Base-by-base conservation (phyloP, 2,797 vertebrate genomes). In the Oreonectes daqikongensis region DNA sequence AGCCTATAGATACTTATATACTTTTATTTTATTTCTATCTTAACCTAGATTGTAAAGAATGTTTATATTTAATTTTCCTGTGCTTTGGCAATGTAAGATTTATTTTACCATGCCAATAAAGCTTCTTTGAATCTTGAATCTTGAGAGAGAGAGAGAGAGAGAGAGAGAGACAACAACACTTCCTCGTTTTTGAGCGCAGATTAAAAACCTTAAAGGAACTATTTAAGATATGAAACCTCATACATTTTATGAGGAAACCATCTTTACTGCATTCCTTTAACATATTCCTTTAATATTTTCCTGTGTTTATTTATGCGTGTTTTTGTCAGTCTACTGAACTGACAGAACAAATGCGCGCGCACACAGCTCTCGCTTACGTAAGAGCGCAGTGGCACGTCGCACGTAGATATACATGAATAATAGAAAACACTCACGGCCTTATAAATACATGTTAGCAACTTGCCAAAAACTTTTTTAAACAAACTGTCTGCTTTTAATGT, bases 311-410 rank as follows among this genome's bases (percentile, higher is more conserved):
- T 22, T 30, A 46, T 32, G 26, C 3, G 40, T 61, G 30, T n/a
- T 14, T 30, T 20, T 28, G 17, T 53, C 30, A 24, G 50, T 24
- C 59, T 59, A 5, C 5, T 73, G 10, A 12, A 73, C 24, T 46
- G 35, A 44, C 50, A 24, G 50, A 66, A 75, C 35, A 57, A 67
- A 44, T 24, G 61, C 72, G 74, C 65, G 65, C 74, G 32, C 57
- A 50, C 64, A 67, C 73, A 75, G 60, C 38, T 50, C 40, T 53
- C n/a, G 26, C 14, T 76, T 76, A 60, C 59, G 64, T 68, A 76
- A 76, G 35, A 75, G 14, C 52, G 52, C 61, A 32, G 24, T 17
- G 50, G 63, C 50, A 26, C 22, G 24, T 17, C 35, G 63, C 50
- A 26, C 22, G 35, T 24, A 35, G 35, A 66, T 20, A 66, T 38